A percentile compares a stretch with the other conserved stretches of the same genome.
Conservation (phyloP, 2,113 vertebrate species). For the Anarhynchus alexandrinus region DNA sequence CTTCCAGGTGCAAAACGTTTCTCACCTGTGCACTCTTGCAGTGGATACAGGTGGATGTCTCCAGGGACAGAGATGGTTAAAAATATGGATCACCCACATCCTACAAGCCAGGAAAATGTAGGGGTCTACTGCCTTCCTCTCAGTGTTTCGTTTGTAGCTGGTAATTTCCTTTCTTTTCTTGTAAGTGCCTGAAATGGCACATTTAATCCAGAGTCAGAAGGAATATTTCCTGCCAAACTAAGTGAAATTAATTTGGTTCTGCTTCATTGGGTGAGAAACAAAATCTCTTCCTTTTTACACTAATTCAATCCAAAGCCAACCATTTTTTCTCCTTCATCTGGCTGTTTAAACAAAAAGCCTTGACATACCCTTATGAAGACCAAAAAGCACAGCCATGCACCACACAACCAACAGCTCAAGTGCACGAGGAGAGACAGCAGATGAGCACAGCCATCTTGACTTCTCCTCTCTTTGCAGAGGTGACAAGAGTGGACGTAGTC, state of each 20-base stretch:
- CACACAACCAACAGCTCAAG: neutral
- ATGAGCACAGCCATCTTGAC: neutral
- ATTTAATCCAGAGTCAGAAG: neutral
- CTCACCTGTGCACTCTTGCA: neutral
- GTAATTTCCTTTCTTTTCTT: neutral
- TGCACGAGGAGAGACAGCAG: neutral
- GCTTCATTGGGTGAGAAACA: neutral
- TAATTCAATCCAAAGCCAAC: neutral
- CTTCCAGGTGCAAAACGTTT: neutral
- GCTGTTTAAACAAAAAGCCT: neutral
- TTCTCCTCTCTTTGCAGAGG: neutral
- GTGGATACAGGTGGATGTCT: neutral
- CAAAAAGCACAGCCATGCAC: neutral
- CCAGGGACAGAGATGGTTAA: neutral
- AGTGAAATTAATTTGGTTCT: neutral
- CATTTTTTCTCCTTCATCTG: neutral
- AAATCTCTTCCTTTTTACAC: neutral
- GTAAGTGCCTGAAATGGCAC: neutral
- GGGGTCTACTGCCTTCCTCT: neutral
- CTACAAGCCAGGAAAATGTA: neutral
- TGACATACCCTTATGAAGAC: neutral
- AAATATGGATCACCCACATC: neutral
- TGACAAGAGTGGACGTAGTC: neutral
- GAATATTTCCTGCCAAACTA: neutral
- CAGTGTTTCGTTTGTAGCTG: neutral